A percentile compares a stretch with the other conserved stretches of the same genome.
These are phyloP conservation scores for Anser cygnoides DNA, from an alignment of 2,113 vertebrate genomes.

Conservation along the genomic window DNA sequence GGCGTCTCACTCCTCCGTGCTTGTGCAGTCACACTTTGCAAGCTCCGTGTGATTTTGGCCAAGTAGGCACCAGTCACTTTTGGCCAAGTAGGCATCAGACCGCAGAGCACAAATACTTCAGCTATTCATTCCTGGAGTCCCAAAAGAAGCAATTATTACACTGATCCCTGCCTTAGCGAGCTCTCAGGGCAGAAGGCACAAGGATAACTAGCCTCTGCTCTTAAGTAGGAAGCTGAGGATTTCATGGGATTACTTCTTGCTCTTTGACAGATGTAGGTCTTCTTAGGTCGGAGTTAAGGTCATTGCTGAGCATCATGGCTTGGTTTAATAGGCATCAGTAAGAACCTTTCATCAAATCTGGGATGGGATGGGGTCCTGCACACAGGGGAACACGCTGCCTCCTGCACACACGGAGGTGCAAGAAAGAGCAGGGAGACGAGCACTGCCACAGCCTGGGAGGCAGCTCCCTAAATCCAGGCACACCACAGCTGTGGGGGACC, in stretches of 20 bases:
- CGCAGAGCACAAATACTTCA: neutral
- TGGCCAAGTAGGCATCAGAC: neutral
- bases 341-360: neutral
- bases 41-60: fast-evolving
- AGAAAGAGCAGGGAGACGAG: neutral
- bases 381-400: neutral
- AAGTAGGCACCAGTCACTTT: too few species aligned
- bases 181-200: neutral
- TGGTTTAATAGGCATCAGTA: neutral
- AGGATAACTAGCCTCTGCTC: conserved; percentile 24
- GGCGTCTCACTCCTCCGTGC: neutral
- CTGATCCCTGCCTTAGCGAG: neutral
- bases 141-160: conserved; percentile 26
- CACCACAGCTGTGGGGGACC: neutral
- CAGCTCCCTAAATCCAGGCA: fast-evolving
- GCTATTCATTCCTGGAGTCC: neutral
- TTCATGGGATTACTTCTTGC: conserved; percentile 47
- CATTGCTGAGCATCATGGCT: neutral
- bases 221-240: conserved; percentile 63
- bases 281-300: neutral
- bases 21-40: neutral
- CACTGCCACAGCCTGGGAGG: neutral
- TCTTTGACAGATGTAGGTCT: conserved; percentile 40
- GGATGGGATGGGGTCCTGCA: neutral
- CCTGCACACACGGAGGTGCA: neutral